phyloP scores from a whole-genome alignment of 2,888 invertebrate genomes.

The Laspeyria flexula region DNA sequence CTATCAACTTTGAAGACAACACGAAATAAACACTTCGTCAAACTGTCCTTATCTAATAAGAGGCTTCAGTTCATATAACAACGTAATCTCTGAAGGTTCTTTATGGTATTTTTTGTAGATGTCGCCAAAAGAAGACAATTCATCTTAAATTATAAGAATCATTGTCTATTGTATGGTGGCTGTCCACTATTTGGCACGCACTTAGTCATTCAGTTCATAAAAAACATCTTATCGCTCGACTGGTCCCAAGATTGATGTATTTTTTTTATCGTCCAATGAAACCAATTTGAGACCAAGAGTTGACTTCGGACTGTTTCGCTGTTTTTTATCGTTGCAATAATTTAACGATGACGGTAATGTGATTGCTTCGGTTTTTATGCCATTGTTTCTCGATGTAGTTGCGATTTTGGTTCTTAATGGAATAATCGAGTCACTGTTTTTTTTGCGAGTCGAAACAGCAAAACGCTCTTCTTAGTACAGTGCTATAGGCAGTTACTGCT shows the following conservation, averaged over 20 bases:
- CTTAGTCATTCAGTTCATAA: constrained; percentile 20
- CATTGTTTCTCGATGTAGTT: neutral
- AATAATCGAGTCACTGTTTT: neutral
- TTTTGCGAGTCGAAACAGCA: neutral
- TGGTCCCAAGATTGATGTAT: constrained; percentile 38
- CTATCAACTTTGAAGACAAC: no score
- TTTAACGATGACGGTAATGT: constrained; percentile 14
- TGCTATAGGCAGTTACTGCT: neutral
- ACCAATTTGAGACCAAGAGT: constrained; percentile 43
- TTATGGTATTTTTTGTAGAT: no score
- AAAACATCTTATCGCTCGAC: constrained; percentile 29
- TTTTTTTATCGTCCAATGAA: constrained; percentile 45
- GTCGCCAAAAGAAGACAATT: neutral
- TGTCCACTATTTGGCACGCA: constrained; percentile 7
- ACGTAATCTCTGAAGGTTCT: no score
- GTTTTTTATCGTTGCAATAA: constrained; percentile 16
- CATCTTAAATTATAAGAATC: neutral
- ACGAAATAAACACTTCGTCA: no score
- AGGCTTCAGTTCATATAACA: no score
- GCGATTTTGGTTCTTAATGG: constrained; percentile 9
- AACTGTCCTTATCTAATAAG: no score
- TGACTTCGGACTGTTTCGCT: constrained; percentile 16
- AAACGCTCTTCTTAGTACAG: neutral
- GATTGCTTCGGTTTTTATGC: constrained; percentile 12
- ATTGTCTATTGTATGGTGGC: constrained; percentile 3